Conservation (phyloP, 2,113 vertebrate species). For the Pachypanchax playfairii region DNA sequence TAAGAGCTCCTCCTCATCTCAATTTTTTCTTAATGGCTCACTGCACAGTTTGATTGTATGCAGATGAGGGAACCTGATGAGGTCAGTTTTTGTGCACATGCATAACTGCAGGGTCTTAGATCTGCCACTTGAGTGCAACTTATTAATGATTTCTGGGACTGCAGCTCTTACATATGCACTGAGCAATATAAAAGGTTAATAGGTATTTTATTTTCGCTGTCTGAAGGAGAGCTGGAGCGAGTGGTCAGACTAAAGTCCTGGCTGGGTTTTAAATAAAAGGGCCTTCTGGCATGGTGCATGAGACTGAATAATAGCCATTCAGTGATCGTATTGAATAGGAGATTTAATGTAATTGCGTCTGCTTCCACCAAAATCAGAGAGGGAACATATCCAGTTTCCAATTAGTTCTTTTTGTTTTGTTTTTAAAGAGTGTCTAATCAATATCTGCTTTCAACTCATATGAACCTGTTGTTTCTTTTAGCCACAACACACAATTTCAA, state of each 20-base stretch:
- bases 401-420: constrained; percentile 38
- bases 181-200: constrained; percentile 68
- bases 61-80: constrained; percentile 71
- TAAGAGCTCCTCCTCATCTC: constrained; percentile 42
- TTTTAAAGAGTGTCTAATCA: constrained; percentile 22
- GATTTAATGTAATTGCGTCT: constrained; percentile 39
- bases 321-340: constrained; percentile 32
- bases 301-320: constrained; percentile 30
- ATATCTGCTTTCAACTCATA: constrained; percentile 13
- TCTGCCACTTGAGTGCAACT: constrained; percentile 56
- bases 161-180: constrained; percentile 43
- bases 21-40: constrained; percentile 58
- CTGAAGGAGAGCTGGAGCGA: constrained; percentile 13
- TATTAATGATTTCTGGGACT: constrained; percentile 72
- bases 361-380: constrained; percentile 8
- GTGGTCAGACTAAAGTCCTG: constrained; percentile 24
- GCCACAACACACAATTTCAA: no score
- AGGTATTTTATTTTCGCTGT: constrained; percentile 50
- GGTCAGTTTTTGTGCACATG: constrained; percentile 58
- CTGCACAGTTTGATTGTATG: constrained; percentile 77
- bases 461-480: neutral
- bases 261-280: constrained; percentile 43
- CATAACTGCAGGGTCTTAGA: constrained; percentile 60
- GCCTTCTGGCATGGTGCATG: constrained; percentile 24
- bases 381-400: constrained; percentile 20